phyloP scores from a whole-genome alignment of 2,888 invertebrate genomes.

The Pollenia labialis region DNA sequence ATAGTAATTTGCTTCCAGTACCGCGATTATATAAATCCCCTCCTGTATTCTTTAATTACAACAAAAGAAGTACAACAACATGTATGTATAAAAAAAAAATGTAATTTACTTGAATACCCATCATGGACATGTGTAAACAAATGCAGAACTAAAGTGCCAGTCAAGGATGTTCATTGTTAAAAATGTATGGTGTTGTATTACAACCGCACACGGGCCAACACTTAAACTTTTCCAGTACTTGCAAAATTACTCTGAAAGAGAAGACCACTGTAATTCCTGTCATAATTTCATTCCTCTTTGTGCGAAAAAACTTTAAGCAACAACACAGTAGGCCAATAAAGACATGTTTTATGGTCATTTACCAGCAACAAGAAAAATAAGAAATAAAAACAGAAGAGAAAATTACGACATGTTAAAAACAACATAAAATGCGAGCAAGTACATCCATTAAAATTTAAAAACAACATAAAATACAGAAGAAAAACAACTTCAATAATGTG shows the following conservation, averaged over 20 bases:
- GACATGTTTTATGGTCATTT: constrained; percentile 67
- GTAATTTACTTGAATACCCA: constrained; percentile 33
- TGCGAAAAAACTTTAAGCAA: constrained; percentile 1
- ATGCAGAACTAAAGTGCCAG: neutral
- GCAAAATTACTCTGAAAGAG: neutral
- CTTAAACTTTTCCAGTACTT: too few species aligned
- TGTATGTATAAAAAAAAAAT: constrained; percentile 9
- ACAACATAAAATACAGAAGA: constrained; percentile 7
- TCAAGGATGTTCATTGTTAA: constrained; percentile 39
- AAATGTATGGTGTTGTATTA: constrained; percentile 37
- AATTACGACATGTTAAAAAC: constrained; percentile 41
- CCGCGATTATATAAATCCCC: too few species aligned
- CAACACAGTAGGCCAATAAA: constrained; percentile 70
- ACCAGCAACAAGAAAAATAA: constrained; percentile 21
- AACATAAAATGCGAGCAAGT: constrained; percentile 44
- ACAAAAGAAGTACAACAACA: constrained; percentile 7
- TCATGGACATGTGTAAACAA: constrained; percentile 11
- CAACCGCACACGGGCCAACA: constrained; percentile 1
- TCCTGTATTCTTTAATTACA: neutral
- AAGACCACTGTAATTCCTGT: constrained; percentile 15
- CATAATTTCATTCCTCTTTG: constrained; percentile 33
- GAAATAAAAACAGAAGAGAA: neutral
- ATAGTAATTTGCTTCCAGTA: too few species aligned
- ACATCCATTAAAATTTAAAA: constrained; percentile 39
- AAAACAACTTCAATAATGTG: constrained; percentile 34